These are phyloP conservation scores for Hydrolagus affinis DNA, from an alignment of 2,113 vertebrate genomes.

Conservation along the genomic window DNA sequence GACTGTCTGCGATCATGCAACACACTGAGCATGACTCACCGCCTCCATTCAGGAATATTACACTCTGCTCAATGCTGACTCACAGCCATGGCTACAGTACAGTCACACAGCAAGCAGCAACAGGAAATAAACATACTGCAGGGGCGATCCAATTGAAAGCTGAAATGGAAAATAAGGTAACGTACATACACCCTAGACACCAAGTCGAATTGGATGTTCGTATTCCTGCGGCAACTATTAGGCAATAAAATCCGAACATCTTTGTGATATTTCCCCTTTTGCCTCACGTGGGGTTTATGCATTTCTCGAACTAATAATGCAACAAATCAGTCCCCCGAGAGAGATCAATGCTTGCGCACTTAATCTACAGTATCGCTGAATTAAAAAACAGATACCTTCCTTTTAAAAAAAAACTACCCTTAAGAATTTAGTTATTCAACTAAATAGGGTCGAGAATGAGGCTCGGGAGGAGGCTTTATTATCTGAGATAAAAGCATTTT, in stretches of 20 bases:
- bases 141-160: background rate
- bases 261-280: background rate
- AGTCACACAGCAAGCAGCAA: background rate
- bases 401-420: no score
- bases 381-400: no score
- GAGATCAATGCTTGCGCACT: no score
- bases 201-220: background rate
- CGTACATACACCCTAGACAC: background rate
- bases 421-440: no score
- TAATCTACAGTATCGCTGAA: no score
- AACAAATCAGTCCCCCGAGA: background rate
- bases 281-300: background rate
- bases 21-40: background rate
- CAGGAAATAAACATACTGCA: background rate
- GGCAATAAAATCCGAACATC: background rate
- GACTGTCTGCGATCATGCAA: background rate
- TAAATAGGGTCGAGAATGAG: no score
- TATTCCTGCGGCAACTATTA: background rate
- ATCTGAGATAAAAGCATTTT: no score
- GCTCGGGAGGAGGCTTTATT: no score
- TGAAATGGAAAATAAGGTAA: background rate
- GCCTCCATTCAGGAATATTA: slow-evolving; percentile 22
- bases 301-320: background rate
- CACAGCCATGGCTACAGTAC: slow-evolving; percentile 12
- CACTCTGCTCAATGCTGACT: slow-evolving; percentile 19